Evolutionary conservation across 2,888 invertebrate species (phyloP), one percentile per base, ranked within the genome.

Genomic region (Polietes domitor): DNA sequence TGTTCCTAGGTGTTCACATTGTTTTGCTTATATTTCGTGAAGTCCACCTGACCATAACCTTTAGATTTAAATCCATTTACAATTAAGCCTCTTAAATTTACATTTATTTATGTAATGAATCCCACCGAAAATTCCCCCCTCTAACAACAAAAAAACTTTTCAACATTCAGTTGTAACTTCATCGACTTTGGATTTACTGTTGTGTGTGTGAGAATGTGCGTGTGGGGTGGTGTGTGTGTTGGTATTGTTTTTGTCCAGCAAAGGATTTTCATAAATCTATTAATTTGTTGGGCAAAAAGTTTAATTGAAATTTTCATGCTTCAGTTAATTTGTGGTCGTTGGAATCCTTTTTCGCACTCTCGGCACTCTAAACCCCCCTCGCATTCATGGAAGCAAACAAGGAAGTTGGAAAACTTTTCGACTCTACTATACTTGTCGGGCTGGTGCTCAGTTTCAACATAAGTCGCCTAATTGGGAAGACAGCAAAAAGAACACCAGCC

Each of bases 241-340:
- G n/a, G n/a, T n/a, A n/a, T n/a, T n/a, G n/a, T n/a, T n/a, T n/a
- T 80, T 71, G 47, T 79, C 47, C 82, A 2, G 50, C 53, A 58
- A 61, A 74, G 72, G 61, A 79, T 77, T 77, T 79, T 76, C 76
- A 84, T 86, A 86, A 85, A 84, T 85, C 82, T 75, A 84, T 84
- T 85, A 84, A 73, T 84, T 85, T 83, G 47, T 77, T 74, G 80
- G 61, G 77, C 73, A 82, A 85, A 86, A 86, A 86, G 85, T 86
- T 86, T 86, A 85, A 86, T 86, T 85, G 83, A 86, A 85, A 85
- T 85, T 85, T 73, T 86, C 70, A 85, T 76, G 80, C 85, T 76
- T 78, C 80, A 86, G 85, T 80, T 85, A 81, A 81, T 85, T 83
- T 83, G 81, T 75, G 84, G 78, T 73, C 47, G 37, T 68, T 50